These are phyloP conservation scores for Tribolium freemani DNA, from an alignment of 2,888 invertebrate genomes.

Conservation along the genomic window DNA sequence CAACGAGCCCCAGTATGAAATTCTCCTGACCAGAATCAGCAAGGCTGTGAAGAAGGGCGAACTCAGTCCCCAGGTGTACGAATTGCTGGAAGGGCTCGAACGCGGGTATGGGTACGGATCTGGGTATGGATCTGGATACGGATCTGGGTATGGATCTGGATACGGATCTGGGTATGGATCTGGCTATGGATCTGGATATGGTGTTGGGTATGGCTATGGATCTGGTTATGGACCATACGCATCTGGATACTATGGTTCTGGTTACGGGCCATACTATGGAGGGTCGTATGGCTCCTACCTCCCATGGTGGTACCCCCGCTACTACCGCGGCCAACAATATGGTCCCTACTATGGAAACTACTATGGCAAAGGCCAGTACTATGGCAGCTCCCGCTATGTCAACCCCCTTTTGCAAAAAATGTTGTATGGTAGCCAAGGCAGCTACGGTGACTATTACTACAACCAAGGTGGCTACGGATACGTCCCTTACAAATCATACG, in stretches of 20 bases:
- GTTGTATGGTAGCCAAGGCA: not conserved
- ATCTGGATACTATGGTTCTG: not conserved
- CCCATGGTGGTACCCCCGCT: not conserved
- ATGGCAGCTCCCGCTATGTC: not conserved
- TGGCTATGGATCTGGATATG: not conserved
- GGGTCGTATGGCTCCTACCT: not conserved
- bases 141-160: not conserved
- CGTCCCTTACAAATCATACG: not conserved
- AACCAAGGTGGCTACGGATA: not conserved
- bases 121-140: not conserved
- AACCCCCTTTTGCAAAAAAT: conserved; percentile 1
- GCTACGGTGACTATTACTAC: not conserved
- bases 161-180: not conserved
- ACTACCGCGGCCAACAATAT: not conserved
- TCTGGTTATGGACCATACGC: not conserved
- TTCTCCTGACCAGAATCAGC: conserved; percentile 47
- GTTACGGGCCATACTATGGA: not conserved
- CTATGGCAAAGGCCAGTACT: not conserved
- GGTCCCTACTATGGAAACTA: not conserved
- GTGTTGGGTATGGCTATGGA: not conserved
- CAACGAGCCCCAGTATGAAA: conserved; percentile 46
- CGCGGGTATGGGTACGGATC: not conserved
- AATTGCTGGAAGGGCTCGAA: conserved; percentile 28
- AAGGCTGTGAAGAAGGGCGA: conserved; percentile 47
- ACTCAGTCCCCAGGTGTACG: conserved; percentile 44